A percentile compares a stretch with the other conserved stretches of the same genome.
phyloP scores from a whole-genome alignment of 1,140 invertebrate genomes.

The Platorchestia sp. region DNA sequence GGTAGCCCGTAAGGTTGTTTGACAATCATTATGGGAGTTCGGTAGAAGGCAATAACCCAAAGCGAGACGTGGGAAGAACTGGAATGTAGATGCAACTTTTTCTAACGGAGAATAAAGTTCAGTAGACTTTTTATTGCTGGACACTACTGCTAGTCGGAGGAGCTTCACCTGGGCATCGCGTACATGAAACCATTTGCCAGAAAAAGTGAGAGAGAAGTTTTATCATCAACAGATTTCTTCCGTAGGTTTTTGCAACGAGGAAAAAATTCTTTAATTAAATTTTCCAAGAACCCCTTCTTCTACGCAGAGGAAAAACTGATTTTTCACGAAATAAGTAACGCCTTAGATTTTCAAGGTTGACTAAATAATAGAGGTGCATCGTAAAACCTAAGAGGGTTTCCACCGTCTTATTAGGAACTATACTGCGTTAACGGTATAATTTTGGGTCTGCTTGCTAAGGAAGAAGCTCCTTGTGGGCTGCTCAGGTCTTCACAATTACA shows the following conservation, averaged over 20 bases:
- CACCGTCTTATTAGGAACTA: neutral
- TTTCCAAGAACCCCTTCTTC: neutral
- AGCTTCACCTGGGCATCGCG: neutral
- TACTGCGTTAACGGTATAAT: neutral
- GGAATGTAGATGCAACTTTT: neutral
- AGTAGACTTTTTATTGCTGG: neutral
- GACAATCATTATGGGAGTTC: neutral
- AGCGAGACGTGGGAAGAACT: neutral
- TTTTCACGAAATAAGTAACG: neutral
- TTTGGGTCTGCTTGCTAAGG: neutral
- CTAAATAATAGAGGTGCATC: neutral
- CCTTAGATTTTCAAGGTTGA: neutral
- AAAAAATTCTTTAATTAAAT: neutral
- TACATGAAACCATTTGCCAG: neutral
- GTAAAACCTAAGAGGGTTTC: neutral
- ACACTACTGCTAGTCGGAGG: neutral
- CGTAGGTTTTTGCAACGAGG: neutral
- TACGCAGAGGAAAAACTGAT: neutral
- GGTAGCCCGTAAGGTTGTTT: neutral
- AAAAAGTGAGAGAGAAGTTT: neutral
- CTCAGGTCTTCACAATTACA: conserved; percentile 14
- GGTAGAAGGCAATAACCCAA: neutral
- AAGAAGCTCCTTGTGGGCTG: neutral
- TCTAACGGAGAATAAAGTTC: neutral
- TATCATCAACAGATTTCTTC: neutral